Evolutionary conservation across 2,888 invertebrate genomes (phyloP), one percentile per base, ranked within the genome.

Genomic region (Cryptosula pallasiana): DNA sequence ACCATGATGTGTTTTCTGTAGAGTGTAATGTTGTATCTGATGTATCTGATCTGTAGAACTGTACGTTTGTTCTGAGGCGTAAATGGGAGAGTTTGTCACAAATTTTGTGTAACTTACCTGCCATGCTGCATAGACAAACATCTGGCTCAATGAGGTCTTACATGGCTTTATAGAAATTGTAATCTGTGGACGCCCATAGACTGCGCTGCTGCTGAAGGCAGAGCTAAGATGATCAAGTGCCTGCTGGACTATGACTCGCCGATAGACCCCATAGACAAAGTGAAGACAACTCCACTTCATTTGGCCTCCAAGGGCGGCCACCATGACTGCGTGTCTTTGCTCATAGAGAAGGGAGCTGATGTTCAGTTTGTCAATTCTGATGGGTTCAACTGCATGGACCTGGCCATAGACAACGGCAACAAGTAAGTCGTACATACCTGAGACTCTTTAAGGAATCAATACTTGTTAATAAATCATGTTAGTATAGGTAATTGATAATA

Each of bases 171-270:
- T 54, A 85, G 86, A 72, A 87, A 87, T 78, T 82, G 81, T 72
- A 81, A 80, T 69, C 77, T 84, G 73, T 86, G 86, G 85, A 86
- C 86, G 0, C 84, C 86, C 23, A 80, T 87, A 16, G 85, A 86
- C 77, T 84, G 85, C 78, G 86, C 87, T 5, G 85, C 86, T 9
- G 81, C 83, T 20, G 78, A 80, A 72, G 86, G 86, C 16, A 82
- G 82, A 81, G 76, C 78, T 45, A 82, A 83, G 54, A 81, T 82
- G 16, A 81, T 80, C 29, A 77, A 77, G 69, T 76, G 82, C 35
- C 77, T 86, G 27, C 75, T 86, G 55, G 83, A 85, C 71, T 78
- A 80, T 73, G 85, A 84, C 72, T 80, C 83, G 2, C 83, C 83
- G n/a, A 80, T 87, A 20, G 85, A 87, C 76, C 83, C 84, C 13